A percentile compares a stretch with the other conserved stretches of the same genome.
phyloP scores from a whole-genome alignment of 1,140 invertebrate species.

The Drosophila pruinosa region DNA sequence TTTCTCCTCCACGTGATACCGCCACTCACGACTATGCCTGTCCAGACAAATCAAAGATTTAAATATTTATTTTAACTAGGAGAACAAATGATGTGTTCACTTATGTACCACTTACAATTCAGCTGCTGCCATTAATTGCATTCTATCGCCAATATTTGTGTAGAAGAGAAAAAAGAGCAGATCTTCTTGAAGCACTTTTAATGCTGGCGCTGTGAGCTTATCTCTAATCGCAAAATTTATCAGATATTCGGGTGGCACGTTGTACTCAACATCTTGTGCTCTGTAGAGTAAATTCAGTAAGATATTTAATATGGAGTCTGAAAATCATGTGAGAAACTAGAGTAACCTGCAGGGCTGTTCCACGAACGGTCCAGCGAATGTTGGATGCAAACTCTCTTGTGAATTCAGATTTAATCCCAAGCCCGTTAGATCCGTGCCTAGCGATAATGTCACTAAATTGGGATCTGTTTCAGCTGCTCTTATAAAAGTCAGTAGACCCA shows the following conservation, averaged over 20 bases:
- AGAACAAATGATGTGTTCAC: not conserved
- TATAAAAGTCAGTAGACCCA: slow-evolving; percentile 98
- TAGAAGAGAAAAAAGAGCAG: slow-evolving; percentile 99
- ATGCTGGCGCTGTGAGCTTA: slow-evolving; percentile 96
- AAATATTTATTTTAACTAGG: not conserved
- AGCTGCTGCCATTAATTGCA: slow-evolving; percentile 97
- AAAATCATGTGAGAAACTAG: not conserved
- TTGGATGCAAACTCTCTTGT: slow-evolving; percentile 97
- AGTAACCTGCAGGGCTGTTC: slow-evolving; percentile 93
- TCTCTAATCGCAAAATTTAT: slow-evolving; percentile 96
- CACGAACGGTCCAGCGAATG: slow-evolving; percentile 99
- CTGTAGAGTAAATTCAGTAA: slow-evolving; percentile 82
- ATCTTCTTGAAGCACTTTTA: slow-evolving; percentile 99
- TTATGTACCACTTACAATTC: slow-evolving; percentile 92
- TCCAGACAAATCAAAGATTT: slow-evolving; percentile 26
- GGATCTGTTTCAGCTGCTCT: slow-evolving; percentile 98
- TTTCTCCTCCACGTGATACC: slow-evolving; percentile 99
- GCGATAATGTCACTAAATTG: slow-evolving; percentile 96
- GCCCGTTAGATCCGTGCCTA: slow-evolving; percentile 98
- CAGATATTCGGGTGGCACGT: slow-evolving; percentile 99
- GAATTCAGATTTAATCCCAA: slow-evolving; percentile 99
- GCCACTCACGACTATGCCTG: slow-evolving; percentile 98
- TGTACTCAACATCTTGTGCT: slow-evolving; percentile 99
- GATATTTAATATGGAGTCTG: not conserved
- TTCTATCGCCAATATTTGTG: slow-evolving; percentile 98